phyloP scores from a whole-genome alignment of 1,140 invertebrate genomes.

The Nomia melanderi region DNA sequence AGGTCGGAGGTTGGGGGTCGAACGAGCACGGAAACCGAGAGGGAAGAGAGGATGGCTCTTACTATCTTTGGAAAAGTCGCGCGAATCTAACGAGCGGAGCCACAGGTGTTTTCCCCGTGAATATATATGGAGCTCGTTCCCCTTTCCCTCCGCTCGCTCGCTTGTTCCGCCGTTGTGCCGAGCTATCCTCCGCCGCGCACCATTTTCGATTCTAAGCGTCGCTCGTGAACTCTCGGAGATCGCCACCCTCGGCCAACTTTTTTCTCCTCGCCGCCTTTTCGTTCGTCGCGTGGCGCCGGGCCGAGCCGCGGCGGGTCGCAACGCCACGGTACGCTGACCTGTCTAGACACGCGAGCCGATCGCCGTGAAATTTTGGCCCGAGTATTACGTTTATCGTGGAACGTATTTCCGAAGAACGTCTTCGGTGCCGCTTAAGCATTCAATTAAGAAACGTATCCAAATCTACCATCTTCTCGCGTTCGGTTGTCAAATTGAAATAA shows the following conservation, averaged over 20 bases:
- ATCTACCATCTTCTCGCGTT: no score
- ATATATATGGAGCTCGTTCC: constrained; percentile 53
- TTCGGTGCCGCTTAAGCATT: no score
- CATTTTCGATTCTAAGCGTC: constrained; percentile 33
- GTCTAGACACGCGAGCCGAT: not conserved
- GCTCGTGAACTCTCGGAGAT: constrained; percentile 5
- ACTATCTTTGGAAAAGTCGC: constrained; percentile 68
- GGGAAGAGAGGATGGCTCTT: constrained; percentile 32
- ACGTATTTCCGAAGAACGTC: no score
- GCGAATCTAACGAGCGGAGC: constrained; percentile 66
- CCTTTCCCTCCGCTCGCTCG: constrained; percentile 8
- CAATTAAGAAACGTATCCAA: no score
- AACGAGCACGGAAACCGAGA: constrained; percentile 4
- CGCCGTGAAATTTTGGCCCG: no score
- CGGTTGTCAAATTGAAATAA: no score
- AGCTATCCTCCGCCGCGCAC: constrained; percentile 18
- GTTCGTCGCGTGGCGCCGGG: no score
- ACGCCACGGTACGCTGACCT: not conserved
- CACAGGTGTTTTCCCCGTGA: constrained; percentile 66
- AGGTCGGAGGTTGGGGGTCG: constrained; percentile 30
- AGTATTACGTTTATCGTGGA: no score
- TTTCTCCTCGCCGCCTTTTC: not conserved
- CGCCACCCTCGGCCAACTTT: not conserved
- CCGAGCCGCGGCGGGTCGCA: no score
- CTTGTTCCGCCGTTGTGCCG: constrained; percentile 32